Evolutionary conservation across 2,113 vertebrate species (phyloP).

Genomic region (Pomatorhinus ruficollis): DNA sequence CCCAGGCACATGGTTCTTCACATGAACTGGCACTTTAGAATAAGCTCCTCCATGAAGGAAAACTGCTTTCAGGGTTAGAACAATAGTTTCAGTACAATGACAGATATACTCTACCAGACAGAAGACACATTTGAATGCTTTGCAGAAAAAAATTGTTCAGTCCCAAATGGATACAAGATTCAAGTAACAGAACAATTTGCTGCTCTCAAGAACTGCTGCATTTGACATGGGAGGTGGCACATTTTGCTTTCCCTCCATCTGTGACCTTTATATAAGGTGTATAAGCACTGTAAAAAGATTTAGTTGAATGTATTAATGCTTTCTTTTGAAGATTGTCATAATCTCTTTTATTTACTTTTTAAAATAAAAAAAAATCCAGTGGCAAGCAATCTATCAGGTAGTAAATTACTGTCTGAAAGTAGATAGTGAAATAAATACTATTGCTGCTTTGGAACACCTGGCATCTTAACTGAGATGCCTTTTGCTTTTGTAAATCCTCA

Average conservation of each 20-base stretch:
- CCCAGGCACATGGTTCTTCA: constrained; percentile 38
- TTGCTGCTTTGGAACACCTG: constrained; percentile 36
- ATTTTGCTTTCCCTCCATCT: not conserved
- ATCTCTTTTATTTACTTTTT: constrained; percentile 29
- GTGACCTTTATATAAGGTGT: constrained; percentile 2
- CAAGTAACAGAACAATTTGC: constrained; percentile 12
- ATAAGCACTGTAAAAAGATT: constrained; percentile 30
- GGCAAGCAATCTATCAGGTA: constrained; percentile 6
- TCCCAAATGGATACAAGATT: constrained; percentile 28
- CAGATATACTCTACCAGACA: constrained; percentile 35
- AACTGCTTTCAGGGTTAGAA: constrained; percentile 55
- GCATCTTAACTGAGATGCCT: not conserved
- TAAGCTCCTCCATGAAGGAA: constrained; percentile 33
- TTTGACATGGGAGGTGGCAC: not conserved
- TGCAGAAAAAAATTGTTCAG: constrained; percentile 20
- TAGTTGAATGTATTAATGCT: not conserved
- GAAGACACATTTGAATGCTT: constrained; percentile 44
- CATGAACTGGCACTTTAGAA: constrained; percentile 54
- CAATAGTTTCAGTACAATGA: constrained; percentile 5
- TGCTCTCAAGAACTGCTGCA: not conserved
- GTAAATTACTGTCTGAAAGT: constrained; percentile 9
- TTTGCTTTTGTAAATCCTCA: constrained; percentile 9
- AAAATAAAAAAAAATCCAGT: not conserved
- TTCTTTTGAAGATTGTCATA: not conserved
- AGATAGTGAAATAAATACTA: constrained; percentile 24